Percentiles rank a stretch among this genome's conserved stretches.
Conservation (phyloP, 2,797 vertebrate species). For the Avahi laniger region DNA sequence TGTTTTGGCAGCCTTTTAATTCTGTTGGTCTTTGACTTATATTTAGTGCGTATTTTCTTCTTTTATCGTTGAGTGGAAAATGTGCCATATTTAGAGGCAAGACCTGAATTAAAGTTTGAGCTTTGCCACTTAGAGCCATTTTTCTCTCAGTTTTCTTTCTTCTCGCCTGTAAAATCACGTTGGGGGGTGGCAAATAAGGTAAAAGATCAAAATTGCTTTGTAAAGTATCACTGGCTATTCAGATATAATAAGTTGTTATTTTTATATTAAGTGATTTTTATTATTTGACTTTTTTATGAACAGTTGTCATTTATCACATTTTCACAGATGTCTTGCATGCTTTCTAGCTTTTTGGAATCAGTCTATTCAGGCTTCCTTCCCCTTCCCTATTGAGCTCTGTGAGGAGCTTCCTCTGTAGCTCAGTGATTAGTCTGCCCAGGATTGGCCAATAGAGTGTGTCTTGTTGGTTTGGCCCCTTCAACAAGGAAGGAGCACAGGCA, state of each 20-base stretch:
- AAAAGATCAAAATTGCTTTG: not conserved
- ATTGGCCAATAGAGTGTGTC: not conserved
- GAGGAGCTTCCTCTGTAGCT: not conserved
- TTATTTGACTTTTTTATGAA: slow-evolving; percentile 1
- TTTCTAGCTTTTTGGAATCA: slow-evolving; percentile 19
- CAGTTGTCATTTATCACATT: slow-evolving; percentile 20
- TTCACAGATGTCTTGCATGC: not conserved
- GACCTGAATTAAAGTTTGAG: not conserved
- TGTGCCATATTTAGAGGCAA: slow-evolving; percentile 2
- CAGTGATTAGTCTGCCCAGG: not conserved
- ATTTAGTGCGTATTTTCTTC: not conserved
- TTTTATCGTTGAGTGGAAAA: not conserved
- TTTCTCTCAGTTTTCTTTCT: not conserved
- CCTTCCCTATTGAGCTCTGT: not conserved
- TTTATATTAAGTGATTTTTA: not conserved
- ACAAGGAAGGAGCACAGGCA: slow-evolving; percentile 1
- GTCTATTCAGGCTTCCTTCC: not conserved
- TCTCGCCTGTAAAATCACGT: not conserved
- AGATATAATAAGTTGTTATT: not conserved
- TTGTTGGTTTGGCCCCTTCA: slow-evolving; percentile 51
- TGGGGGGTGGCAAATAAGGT: not conserved
- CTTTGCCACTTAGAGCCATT: not conserved
- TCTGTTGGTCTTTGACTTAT: not conserved
- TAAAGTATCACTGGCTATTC: not conserved
- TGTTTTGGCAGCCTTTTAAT: slow-evolving; percentile 10